Conservation (phyloP, 2,797 vertebrate species). For the Fundulus diaphanus region DNA sequence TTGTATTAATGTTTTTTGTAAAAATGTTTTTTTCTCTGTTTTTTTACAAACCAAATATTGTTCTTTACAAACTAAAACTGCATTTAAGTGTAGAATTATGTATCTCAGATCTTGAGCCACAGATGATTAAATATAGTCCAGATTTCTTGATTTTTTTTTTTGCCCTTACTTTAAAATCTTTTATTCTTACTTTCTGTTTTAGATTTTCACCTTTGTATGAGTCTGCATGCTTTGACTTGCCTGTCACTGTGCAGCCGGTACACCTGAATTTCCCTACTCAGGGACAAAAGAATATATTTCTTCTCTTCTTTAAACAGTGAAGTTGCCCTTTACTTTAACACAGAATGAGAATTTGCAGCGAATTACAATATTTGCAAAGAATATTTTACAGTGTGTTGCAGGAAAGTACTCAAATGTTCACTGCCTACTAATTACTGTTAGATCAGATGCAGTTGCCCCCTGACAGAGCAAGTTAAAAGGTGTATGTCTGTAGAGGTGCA, state of each 20-base stretch:
- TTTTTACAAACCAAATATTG: not conserved
- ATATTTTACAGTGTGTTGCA: conserved; percentile 41
- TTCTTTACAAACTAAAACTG: not conserved
- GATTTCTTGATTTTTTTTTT: too few species aligned
- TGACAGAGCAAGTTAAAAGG: conserved; percentile 11
- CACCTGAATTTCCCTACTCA: too few species aligned
- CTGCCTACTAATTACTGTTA: not conserved
- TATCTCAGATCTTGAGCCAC: not conserved
- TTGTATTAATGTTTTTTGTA: too few species aligned
- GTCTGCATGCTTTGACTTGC: too few species aligned
- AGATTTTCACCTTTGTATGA: too few species aligned
- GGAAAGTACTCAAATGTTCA: conserved; percentile 14
- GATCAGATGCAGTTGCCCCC: conserved; percentile 11
- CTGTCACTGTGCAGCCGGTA: too few species aligned
- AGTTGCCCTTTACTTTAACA: not conserved
- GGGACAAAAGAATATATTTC: too few species aligned
- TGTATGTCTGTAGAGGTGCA: not conserved
- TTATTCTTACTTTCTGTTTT: too few species aligned
- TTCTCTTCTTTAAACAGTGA: too few species aligned
- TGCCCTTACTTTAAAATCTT: too few species aligned
- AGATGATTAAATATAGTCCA: not conserved
- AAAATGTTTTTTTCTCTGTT: not conserved
- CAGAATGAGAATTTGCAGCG: not conserved
- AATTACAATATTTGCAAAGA: not conserved
- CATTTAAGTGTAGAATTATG: not conserved